phyloP scores from a whole-genome alignment of 2,113 vertebrate genomes.

The Eonycteris spelaea region DNA sequence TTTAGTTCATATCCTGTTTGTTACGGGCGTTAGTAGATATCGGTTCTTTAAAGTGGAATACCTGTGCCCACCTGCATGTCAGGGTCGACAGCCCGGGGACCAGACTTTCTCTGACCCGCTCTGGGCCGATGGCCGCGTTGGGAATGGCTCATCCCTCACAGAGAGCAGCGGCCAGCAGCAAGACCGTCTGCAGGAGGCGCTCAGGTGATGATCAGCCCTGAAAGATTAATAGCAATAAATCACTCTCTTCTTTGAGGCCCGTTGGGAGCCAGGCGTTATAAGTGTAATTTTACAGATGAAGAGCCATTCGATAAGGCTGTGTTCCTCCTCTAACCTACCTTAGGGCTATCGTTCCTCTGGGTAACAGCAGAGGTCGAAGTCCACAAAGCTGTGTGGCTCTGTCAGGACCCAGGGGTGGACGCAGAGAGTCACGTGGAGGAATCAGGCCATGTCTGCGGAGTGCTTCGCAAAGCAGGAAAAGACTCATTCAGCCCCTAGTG shows the following conservation, averaged over 20 bases:
- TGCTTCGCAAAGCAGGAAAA: background rate
- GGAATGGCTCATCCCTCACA: background rate
- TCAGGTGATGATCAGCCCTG: background rate
- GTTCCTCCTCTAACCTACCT: background rate
- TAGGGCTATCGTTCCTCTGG: background rate
- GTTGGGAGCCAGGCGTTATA: background rate
- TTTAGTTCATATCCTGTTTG: background rate
- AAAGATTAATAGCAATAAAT: background rate
- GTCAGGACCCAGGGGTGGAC: background rate
- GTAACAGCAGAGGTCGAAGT: background rate
- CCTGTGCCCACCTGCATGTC: too few species aligned
- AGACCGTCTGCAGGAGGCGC: background rate
- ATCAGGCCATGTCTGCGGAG: background rate
- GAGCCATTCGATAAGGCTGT: background rate
- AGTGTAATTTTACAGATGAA: background rate
- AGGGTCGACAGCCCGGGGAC: background rate
- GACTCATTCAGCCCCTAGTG: background rate
- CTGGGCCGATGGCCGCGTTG: background rate
- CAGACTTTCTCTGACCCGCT: background rate
- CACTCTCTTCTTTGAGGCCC: background rate
- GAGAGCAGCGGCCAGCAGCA: background rate
- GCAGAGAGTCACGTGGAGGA: too few species aligned
- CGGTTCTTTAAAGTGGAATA: background rate
- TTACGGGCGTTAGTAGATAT: background rate
- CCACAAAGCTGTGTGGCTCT: background rate